These are phyloP conservation scores for Penaeus japonicus DNA, from an alignment of 1,140 invertebrate genomes.

Conservation along the genomic window DNA sequence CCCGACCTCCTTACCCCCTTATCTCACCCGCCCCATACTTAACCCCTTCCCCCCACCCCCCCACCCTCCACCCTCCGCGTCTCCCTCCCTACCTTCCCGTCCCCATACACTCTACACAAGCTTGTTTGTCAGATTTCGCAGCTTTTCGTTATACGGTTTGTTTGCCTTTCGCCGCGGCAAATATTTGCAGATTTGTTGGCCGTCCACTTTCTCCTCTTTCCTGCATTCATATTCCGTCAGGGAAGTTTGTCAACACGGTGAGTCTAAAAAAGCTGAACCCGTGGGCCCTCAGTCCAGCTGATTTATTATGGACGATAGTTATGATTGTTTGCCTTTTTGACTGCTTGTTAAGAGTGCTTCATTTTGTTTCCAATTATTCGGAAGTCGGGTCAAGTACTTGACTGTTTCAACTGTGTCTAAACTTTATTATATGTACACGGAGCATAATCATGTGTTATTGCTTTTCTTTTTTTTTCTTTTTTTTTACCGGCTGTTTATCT, in stretches of 20 bases:
- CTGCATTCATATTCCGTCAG: not conserved
- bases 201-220: not conserved
- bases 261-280: not conserved
- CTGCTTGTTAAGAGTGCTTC: conserved; percentile 23
- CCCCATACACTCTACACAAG: not conserved
- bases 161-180: not conserved
- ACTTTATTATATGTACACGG: conserved; percentile 49
- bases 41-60: not conserved
- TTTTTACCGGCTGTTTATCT: not conserved
- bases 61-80: not conserved
- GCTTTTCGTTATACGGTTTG: not conserved
- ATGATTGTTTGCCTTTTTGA: conserved; percentile 30
- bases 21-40: too few species aligned
- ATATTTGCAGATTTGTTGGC: conserved; percentile 10
- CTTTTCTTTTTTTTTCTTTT: not conserved
- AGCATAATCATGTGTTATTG: conserved; percentile 28
- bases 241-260: not conserved
- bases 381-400: conserved; percentile 36
- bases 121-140: not conserved
- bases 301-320: conserved; percentile 14
- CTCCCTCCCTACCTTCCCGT: not conserved
- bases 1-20: too few species aligned
- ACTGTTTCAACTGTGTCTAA: not conserved
- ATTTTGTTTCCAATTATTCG: conserved; percentile 48
- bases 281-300: not conserved